phyloP scores from a whole-genome alignment of 1,140 invertebrate genomes.

The Heliconius melpomene region DNA sequence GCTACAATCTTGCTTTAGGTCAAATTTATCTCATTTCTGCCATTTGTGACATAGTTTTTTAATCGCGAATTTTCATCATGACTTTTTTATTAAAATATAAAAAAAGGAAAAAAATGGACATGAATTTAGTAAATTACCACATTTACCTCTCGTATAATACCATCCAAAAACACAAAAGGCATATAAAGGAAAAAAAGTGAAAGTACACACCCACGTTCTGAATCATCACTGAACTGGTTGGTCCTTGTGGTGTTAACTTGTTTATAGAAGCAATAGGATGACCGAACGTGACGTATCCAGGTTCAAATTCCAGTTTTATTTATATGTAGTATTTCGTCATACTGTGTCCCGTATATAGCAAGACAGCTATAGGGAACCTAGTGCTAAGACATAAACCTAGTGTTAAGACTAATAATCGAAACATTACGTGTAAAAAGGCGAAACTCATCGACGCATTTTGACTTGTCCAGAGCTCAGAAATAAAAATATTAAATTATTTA shows the following conservation, averaged over 20 bases:
- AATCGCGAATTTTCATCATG: too few species aligned
- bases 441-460: too few species aligned
- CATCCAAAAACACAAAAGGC: constrained; percentile 76
- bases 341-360: too few species aligned
- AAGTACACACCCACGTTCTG: constrained; percentile 53
- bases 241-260: constrained; percentile 33
- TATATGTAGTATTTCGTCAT: neutral
- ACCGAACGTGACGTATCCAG: neutral
- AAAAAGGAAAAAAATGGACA: neutral
- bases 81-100: neutral
- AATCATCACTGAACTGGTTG: constrained; percentile 33
- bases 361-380: too few species aligned
- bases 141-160: constrained; percentile 50
- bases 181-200: constrained; percentile 77
- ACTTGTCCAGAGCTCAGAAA: too few species aligned
- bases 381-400: too few species aligned
- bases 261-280: neutral
- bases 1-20: too few species aligned
- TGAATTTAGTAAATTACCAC: neutral
- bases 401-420: too few species aligned
- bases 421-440: too few species aligned
- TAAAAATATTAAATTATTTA: too few species aligned
- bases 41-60: too few species aligned
- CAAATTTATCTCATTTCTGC: too few species aligned
- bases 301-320: neutral